Conservation (phyloP, 2,888 invertebrate genomes). For the Hermaeophaga mercurialis region DNA sequence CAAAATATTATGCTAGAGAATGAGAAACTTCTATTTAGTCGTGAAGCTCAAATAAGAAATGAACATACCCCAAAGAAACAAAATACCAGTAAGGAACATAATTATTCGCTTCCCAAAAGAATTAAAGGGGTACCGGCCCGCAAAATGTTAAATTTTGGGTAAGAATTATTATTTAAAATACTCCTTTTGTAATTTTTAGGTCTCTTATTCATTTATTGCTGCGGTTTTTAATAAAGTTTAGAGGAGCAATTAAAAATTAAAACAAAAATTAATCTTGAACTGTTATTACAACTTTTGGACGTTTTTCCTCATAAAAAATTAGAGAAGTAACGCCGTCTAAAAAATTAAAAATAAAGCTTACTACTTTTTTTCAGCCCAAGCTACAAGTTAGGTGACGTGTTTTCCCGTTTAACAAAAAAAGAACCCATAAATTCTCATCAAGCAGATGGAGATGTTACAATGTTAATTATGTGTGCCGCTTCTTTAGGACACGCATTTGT, state of each 20-base stretch:
- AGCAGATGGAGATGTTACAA: slow-evolving; percentile 72
- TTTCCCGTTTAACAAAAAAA: slow-evolving; percentile 61
- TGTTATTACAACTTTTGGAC: no score
- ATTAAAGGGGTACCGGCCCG: slow-evolving; percentile 17
- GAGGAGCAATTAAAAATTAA: no score
- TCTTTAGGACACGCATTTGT: slow-evolving; percentile 64
- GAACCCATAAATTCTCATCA: slow-evolving; percentile 63
- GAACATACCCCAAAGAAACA: slow-evolving; percentile 62
- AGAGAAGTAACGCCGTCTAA: no score
- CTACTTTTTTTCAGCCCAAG: slow-evolving; percentile 46
- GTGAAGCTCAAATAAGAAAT: slow-evolving; percentile 54
- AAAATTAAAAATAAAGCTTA: no score
- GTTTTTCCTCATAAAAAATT: no score
- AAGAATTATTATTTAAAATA: slow-evolving; percentile 12
- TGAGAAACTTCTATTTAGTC: slow-evolving; percentile 47
- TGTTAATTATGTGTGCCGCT: slow-evolving; percentile 67
- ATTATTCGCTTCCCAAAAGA: slow-evolving; percentile 20
- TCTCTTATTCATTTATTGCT: no score
- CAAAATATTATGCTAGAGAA: slow-evolving; percentile 45
- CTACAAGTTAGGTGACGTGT: slow-evolving; percentile 64
- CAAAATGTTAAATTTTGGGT: slow-evolving; percentile 34
- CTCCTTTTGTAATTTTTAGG: no score
- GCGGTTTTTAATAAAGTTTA: no score
- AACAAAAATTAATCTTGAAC: no score
- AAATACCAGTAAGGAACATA: slow-evolving; percentile 20